A percentile compares a stretch with the other conserved stretches of the same genome.
These are phyloP conservation scores for Spinus olivaceus DNA, from an alignment of 2,797 vertebrate genomes.

Conservation along the genomic window DNA sequence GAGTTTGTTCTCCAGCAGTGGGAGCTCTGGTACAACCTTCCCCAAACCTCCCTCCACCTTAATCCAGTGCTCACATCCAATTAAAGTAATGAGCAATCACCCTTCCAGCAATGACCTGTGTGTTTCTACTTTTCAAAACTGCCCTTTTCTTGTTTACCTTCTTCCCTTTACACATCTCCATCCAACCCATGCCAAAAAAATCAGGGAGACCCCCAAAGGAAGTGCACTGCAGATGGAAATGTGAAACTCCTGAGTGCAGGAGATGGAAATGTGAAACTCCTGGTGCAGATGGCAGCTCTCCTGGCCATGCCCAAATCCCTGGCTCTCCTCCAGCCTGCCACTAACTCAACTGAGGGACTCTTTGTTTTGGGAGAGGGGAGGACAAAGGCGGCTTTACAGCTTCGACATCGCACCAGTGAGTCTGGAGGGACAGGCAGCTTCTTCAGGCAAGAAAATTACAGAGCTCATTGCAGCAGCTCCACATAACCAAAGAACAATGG, in stretches of 20 bases:
- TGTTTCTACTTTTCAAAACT: background rate
- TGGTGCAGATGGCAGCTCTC: background rate
- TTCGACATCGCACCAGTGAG: background rate
- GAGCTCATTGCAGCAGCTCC: conserved; percentile 60
- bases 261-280: background rate
- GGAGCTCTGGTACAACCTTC: conserved; percentile 43
- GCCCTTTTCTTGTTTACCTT: background rate
- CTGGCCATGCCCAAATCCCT: background rate
- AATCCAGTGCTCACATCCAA: background rate
- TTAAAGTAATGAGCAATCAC: background rate
- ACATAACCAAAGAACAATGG: conserved; percentile 4
- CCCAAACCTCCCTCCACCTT: background rate
- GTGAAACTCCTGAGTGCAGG: background rate
- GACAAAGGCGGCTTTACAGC: conserved; percentile 43
- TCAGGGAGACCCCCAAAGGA: background rate
- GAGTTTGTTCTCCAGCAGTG: conserved; percentile 26
- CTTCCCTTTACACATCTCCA: fast-evolving
- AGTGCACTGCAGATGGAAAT: background rate
- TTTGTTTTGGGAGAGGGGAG: background rate
- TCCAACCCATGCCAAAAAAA: background rate
- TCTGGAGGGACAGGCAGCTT: conserved; percentile 50
- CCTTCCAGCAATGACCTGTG: background rate
- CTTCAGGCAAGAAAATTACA: conserved; percentile 59
- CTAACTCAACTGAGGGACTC: background rate
- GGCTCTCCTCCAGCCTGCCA: conserved; percentile 32